phyloP scores from a whole-genome alignment of 2,888 invertebrate species.

The Epinotia ramella region DNA sequence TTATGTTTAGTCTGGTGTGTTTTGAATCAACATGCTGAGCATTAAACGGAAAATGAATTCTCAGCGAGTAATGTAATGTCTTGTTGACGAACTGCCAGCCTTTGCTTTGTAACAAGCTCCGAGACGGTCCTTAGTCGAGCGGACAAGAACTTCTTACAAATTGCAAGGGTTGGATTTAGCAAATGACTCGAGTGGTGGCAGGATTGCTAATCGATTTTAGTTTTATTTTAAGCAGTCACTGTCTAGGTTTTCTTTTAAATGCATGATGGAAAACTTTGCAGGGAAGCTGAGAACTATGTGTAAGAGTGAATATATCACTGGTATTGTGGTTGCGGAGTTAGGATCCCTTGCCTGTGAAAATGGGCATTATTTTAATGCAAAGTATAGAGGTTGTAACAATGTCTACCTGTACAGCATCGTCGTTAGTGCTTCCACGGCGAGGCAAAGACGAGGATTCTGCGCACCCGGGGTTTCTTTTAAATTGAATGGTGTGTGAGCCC shows the following conservation, averaged over 20 bases:
- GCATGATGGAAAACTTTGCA: constrained; percentile 83
- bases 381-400: constrained; percentile 94
- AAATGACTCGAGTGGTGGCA: constrained; percentile 63
- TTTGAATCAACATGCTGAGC: constrained; percentile 81
- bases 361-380: constrained; percentile 96
- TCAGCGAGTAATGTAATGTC: constrained; percentile 77
- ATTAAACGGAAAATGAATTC: constrained; percentile 83
- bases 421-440: constrained; percentile 64
- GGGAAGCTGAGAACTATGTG: constrained; percentile 84
- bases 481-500: constrained; percentile 82
- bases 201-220: constrained; percentile 70
- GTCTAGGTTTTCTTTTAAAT: constrained; percentile 78
- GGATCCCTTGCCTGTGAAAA: constrained; percentile 89
- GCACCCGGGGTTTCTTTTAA: constrained; percentile 83
- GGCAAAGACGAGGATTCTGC: constrained; percentile 75
- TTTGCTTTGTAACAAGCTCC: constrained; percentile 81
- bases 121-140: constrained; percentile 66
- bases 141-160: constrained; percentile 72
- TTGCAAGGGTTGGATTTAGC: constrained; percentile 77
- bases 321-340: constrained; percentile 80
- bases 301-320: constrained; percentile 81
- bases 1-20: constrained; percentile 73
- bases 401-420: constrained; percentile 80
- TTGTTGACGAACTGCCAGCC: constrained; percentile 83
- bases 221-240: constrained; percentile 70